phyloP scores from a whole-genome alignment of 2,888 invertebrate species.

The Agriotes lineatus region DNA sequence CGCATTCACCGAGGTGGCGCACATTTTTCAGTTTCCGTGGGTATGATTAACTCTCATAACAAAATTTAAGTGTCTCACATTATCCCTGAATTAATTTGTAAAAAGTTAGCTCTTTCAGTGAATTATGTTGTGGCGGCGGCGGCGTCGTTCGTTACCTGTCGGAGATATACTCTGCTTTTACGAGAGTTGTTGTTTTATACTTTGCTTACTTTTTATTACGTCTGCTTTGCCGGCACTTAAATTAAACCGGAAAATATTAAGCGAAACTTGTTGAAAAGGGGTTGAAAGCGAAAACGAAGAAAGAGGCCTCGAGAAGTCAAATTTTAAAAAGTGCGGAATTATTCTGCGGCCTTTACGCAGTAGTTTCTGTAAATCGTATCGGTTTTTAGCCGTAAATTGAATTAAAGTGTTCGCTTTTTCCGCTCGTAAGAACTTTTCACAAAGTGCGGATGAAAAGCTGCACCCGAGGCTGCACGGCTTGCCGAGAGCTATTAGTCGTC shows the following conservation, averaged over 20 bases:
- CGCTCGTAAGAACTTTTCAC: conserved; percentile 31
- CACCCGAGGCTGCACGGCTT: conserved; percentile 36
- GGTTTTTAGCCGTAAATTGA: conserved; percentile 24
- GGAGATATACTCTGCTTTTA: conserved; percentile 14
- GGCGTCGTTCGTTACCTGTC: conserved; percentile 22
- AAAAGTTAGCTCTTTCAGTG: conserved; percentile 19
- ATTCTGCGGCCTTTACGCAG: neutral
- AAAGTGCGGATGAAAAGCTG: conserved; percentile 38
- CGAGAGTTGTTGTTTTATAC: conserved; percentile 17
- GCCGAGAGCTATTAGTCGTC: conserved; percentile 41
- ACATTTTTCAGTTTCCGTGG: neutral
- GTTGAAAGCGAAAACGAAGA: neutral
- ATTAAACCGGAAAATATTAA: conserved; percentile 16
- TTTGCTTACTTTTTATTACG: conserved; percentile 21
- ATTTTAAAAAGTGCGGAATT: neutral
- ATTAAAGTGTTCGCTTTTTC: conserved; percentile 35
- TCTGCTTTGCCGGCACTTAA: conserved; percentile 16
- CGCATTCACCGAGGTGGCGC: neutral
- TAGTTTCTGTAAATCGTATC: conserved; percentile 17
- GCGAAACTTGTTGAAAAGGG: conserved; percentile 6
- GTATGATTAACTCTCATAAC: conserved; percentile 17
- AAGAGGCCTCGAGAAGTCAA: too few relatives aligned
- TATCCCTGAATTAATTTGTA: conserved; percentile 28
- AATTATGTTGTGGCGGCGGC: conserved; percentile 3
- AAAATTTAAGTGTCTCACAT: conserved; percentile 21